Base-by-base conservation (phyloP, 2,113 vertebrate species). In the Lampris incognitus region DNA sequence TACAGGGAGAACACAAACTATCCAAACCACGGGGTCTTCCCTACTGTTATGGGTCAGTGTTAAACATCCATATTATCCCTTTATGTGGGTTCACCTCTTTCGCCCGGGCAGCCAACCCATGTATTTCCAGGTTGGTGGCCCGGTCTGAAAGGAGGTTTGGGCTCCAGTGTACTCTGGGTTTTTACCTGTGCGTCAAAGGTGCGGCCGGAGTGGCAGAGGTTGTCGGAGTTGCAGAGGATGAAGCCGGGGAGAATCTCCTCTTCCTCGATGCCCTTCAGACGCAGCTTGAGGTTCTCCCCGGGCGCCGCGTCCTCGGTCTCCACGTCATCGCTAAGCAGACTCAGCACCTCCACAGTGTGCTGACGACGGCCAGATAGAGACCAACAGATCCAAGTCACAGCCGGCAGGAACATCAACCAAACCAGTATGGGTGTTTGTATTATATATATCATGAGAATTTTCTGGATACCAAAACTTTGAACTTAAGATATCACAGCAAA, bases 221-320 rank as follows among this genome's bases (percentile, higher is more conserved):
- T 99, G 93, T 97, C 97, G 8, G 94, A 96, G 83, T 98, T 98
- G 87, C 98, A 99, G 73, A 99, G 97, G 88, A 99, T 98, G 88
- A 99, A 99, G 66, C 98, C 98, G 11, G 98, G 98, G 49, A 99
- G 97, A 71, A 99, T 99, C 91, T 99, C 98, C 48, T 99, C 98
- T 61, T 99, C 98, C 94, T 99, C 98, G 54, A 99, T 99, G 89
- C 98, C 98, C 89, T 99, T 99, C 87, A 99, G 96, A 83, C 98
- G 92, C 79, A 99, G 93, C 92, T 99, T 99, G 56, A 99, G 95
- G 91, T 99, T 99, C 95, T 99, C 98, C 69, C 98, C 98, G 7
- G 98, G 97, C 62, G 85, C 78, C 44, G 97, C 98, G 42, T 97
- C 95, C n/a, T 99, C 98, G 0, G 98, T 99, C 94, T 99, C 98